Conservation (phyloP, 2,113 vertebrate genomes). For the Misgurnus mizolepis region DNA sequence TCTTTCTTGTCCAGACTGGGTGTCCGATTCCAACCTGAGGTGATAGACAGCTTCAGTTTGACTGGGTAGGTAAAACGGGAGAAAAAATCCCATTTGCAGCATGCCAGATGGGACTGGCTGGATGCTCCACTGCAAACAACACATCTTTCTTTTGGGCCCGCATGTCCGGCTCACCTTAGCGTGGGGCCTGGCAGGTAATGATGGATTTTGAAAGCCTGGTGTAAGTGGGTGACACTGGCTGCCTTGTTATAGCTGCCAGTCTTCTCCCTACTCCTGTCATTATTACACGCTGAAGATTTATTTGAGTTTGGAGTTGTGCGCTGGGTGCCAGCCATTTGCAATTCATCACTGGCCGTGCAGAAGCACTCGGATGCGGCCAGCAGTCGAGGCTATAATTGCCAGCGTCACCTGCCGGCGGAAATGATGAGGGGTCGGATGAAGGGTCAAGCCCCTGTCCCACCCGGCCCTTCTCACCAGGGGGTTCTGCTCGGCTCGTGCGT, state of each 20-base stretch:
- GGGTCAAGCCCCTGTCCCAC: constrained; percentile 69
- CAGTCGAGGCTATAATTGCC: constrained; percentile 84
- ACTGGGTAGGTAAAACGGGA: constrained; percentile 39
- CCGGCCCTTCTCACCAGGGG: constrained; percentile 55
- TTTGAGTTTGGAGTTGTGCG: constrained; percentile 87
- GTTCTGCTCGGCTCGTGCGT: constrained; percentile 24
- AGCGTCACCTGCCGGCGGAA: constrained; percentile 85
- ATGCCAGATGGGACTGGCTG: constrained; percentile 91
- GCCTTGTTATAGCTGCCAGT: constrained; percentile 93
- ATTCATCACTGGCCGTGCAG: constrained; percentile 84
- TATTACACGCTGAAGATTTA: constrained; percentile 93
- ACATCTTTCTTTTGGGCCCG: constrained; percentile 88
- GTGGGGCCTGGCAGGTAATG: constrained; percentile 83
- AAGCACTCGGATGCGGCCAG: constrained; percentile 80
- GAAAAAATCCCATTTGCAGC: constrained; percentile 84
- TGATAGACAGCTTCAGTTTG: constrained; percentile 84
- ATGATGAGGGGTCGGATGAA: constrained; percentile 80
- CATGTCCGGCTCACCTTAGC: constrained; percentile 80
- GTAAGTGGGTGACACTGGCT: constrained; percentile 85
- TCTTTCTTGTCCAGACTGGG: neutral
- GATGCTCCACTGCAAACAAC: constrained; percentile 86
- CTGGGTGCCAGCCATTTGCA: constrained; percentile 82
- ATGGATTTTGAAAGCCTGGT: constrained; percentile 85
- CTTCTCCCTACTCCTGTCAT: constrained; percentile 83
- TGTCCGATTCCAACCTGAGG: constrained; percentile 80